Conservation (phyloP, 2,888 invertebrate species). For the Gasteruption jaculator region DNA sequence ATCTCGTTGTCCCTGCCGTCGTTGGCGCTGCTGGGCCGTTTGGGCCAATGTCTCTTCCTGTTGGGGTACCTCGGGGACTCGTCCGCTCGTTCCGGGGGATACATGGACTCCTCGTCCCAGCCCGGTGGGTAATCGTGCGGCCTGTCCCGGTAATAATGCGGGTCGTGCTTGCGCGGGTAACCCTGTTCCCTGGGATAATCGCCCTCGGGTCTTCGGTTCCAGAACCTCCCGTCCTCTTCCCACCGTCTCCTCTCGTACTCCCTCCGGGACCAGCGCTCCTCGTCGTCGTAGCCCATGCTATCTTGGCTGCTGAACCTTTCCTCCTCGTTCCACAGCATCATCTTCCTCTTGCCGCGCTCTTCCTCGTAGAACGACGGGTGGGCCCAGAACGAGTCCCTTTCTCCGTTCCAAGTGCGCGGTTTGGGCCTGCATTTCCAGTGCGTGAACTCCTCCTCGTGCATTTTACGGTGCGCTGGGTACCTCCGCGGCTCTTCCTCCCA, state of each 20-base stretch:
- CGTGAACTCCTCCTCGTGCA: constrained; percentile 42
- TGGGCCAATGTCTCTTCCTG: constrained; percentile 46
- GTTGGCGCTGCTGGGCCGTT: constrained; percentile 47
- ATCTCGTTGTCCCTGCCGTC: constrained; percentile 44
- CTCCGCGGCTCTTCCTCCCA: constrained; percentile 43
- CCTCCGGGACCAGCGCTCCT: constrained; percentile 40
- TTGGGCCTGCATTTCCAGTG: constrained; percentile 44
- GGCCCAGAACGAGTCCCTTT: constrained; percentile 25
- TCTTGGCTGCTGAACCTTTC: constrained; percentile 49
- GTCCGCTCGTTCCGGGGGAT: constrained; percentile 38
- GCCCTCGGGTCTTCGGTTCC: constrained; percentile 50
- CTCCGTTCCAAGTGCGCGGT: constrained; percentile 37
- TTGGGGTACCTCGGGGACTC: constrained; percentile 40
- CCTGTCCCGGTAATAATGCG: constrained; percentile 40
- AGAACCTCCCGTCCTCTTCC: constrained; percentile 51
- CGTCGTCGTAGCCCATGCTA: constrained; percentile 49
- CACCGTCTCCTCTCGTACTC: constrained; percentile 46
- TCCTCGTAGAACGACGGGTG: constrained; percentile 42
- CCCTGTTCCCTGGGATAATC: constrained; percentile 51
- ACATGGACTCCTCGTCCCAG: constrained; percentile 45
- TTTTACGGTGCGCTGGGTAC: constrained; percentile 35
- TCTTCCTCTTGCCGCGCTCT: constrained; percentile 41
- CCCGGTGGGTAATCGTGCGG: constrained; percentile 38
- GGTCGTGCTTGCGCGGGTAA: constrained; percentile 36
- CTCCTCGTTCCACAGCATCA: constrained; percentile 45